Evolutionary conservation across 2,113 vertebrate species (phyloP).

Genomic region (Colistium nudipinnis): DNA sequence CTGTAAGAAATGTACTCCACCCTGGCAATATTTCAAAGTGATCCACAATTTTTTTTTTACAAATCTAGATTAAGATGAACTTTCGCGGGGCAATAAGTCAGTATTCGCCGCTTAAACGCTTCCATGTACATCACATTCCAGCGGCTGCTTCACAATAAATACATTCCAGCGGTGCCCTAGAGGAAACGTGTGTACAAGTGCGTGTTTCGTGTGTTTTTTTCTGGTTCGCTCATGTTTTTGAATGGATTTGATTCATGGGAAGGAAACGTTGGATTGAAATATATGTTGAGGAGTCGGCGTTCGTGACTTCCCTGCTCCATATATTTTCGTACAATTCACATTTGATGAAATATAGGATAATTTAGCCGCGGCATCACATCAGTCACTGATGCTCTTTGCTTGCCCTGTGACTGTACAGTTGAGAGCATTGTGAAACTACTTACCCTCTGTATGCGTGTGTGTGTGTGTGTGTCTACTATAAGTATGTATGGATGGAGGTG

Average conservation of each 20-base stretch:
- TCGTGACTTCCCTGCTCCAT: slow-evolving; percentile 8
- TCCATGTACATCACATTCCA: slow-evolving; percentile 43
- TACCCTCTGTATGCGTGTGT: not conserved
- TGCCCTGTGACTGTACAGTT: slow-evolving; percentile 10
- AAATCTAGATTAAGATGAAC: slow-evolving; percentile 54
- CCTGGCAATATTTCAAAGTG: slow-evolving; percentile 52
- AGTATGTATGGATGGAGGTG: slow-evolving; percentile 49
- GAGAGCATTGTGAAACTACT: slow-evolving; percentile 24
- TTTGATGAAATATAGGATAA: not conserved
- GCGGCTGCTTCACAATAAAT: slow-evolving; percentile 45
- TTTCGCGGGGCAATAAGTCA: slow-evolving; percentile 51
- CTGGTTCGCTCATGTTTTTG: slow-evolving; percentile 22
- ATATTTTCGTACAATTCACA: slow-evolving; percentile 10
- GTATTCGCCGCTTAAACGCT: slow-evolving; percentile 43
- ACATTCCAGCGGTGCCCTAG: slow-evolving; percentile 21
- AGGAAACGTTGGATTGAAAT: slow-evolving; percentile 27
- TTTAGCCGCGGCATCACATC: slow-evolving; percentile 23
- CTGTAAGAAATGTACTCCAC: slow-evolving; percentile 50
- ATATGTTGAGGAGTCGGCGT: slow-evolving; percentile 8
- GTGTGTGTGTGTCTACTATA: slow-evolving; percentile 19
- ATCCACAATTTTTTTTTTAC: slow-evolving; percentile 23
- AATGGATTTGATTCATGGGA: slow-evolving; percentile 31
- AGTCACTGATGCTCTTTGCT: slow-evolving; percentile 21
- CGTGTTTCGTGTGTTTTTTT: slow-evolving; percentile 10
- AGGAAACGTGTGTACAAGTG: slow-evolving; percentile 1